These are phyloP conservation scores for Chanos chanos DNA, from an alignment of 2,797 vertebrate genomes.

Conservation along the genomic window DNA sequence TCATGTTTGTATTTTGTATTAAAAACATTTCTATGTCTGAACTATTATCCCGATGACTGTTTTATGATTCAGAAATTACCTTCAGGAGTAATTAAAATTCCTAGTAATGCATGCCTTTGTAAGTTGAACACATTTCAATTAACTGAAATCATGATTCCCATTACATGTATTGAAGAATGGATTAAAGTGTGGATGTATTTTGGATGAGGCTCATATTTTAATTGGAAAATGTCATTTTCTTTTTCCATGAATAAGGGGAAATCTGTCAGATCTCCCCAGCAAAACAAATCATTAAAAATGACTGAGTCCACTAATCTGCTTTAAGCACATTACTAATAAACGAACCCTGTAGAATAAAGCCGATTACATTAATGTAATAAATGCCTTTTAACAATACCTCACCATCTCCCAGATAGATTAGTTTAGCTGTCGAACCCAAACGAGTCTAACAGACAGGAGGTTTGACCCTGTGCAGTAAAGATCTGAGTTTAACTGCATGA, in stretches of 20 bases:
- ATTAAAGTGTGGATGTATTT: slow-evolving; percentile 25
- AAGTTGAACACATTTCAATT: slow-evolving; percentile 37
- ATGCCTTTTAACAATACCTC: slow-evolving; percentile 43
- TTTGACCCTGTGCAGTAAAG: too few species aligned
- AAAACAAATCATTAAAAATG: slow-evolving; percentile 44
- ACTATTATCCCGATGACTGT: neutral
- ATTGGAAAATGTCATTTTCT: slow-evolving; percentile 37
- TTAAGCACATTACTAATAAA: slow-evolving; percentile 56
- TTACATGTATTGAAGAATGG: slow-evolving; percentile 25
- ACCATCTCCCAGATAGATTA: slow-evolving; percentile 38
- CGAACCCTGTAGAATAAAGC: slow-evolving; percentile 45
- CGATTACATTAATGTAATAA: slow-evolving; percentile 49
- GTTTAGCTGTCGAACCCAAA: slow-evolving; percentile 21
- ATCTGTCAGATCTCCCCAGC: slow-evolving; percentile 35
- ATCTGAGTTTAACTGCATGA: too few species aligned
- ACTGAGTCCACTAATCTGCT: slow-evolving; percentile 48
- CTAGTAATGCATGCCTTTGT: neutral
- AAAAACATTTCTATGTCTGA: slow-evolving; percentile 1
- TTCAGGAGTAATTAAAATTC: slow-evolving; percentile 23
- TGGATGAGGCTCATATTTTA: slow-evolving; percentile 24
- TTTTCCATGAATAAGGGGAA: slow-evolving; percentile 13
- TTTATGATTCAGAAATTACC: too few species aligned
- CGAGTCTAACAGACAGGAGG: slow-evolving; percentile 12
- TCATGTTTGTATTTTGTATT: too few species aligned
- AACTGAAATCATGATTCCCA: slow-evolving; percentile 31